Evolutionary conservation across 2,797 vertebrate species (phyloP), one percentile per base, ranked within the genome.

Genomic region (Clarias pachynema): DNA sequence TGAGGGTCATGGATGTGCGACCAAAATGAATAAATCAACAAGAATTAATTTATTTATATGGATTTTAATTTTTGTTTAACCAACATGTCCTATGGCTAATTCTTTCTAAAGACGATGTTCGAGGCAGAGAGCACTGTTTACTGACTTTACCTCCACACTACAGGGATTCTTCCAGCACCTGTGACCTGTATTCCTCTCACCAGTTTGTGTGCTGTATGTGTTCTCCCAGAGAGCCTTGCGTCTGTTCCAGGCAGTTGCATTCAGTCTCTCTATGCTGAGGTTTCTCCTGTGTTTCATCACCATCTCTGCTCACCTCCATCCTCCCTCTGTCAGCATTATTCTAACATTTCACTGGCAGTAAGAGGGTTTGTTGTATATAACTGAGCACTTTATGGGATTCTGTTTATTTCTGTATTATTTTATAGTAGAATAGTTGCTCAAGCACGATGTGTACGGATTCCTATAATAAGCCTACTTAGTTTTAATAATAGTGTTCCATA

Each of bases 211-310:
- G 9, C 3, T 14, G 7, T 60, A 60, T 83, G 12, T 83, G 12
- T 70, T 86, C 62, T 69, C 40, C 79, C 49, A 34, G 57, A n/a
- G 69, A 85, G 81, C 29, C 20, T 24, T 77, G 59, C 83, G 72
- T 73, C 37, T 79, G 63, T 77, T 74, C 70, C 70, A 80, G 60
- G 24, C 40, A 86, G 83, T 85, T 72, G 59, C 66, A 85, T 68
- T 62, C 69, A 85, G 60, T n/a, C 65, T 62, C 26, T 84, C 53
- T 73, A 74, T 59, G 16, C 81, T 70, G 80, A 26, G 6, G 31
- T 90, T 90, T 85, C 74, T 20, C 77, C 73, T 79, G 57, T 77
- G 78, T 89, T 86, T 89, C 89, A 88, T 88, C 88, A 89, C 26
- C 68, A 84, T 24, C 18, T 63, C 44, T 78, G 60, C 80, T 77